Evolutionary conservation across 1,140 invertebrate species (phyloP).

Genomic region (Plectrocnemia conspersa): DNA sequence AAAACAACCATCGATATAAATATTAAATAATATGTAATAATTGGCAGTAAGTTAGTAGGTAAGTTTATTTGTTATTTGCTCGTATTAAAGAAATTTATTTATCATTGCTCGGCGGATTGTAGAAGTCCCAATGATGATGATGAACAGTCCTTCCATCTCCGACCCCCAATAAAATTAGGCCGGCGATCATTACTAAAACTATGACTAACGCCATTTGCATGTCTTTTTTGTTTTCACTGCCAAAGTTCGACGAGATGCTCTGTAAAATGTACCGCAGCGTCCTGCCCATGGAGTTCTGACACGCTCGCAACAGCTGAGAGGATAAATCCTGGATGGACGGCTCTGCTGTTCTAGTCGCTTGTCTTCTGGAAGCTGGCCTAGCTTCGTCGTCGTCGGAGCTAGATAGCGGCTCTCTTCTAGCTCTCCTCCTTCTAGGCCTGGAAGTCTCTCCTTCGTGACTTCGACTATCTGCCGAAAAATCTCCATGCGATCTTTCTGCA

Average conservation of each 20-base stretch:
- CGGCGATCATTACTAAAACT: slow-evolving; percentile 68
- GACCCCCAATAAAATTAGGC: slow-evolving; percentile 65
- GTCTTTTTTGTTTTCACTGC: slow-evolving; percentile 61
- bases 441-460: slow-evolving; percentile 42
- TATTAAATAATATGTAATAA: too few species aligned
- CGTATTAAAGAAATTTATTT: too few species aligned
- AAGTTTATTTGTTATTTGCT: not conserved
- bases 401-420: slow-evolving; percentile 45
- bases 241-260: slow-evolving; percentile 55
- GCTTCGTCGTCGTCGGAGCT: slow-evolving; percentile 51
- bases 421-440: slow-evolving; percentile 42
- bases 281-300: slow-evolving; percentile 58
- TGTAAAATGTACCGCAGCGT: slow-evolving; percentile 62
- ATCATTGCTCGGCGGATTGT: slow-evolving; percentile 63
- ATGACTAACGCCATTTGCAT: slow-evolving; percentile 68
- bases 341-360: slow-evolving; percentile 44
- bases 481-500: slow-evolving; percentile 43
- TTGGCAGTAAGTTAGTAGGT: too few species aligned
- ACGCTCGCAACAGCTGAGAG: slow-evolving; percentile 60
- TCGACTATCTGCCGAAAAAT: slow-evolving; percentile 40
- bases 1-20: too few species aligned
- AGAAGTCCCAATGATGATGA: slow-evolving; percentile 79
- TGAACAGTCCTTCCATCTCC: slow-evolving; percentile 65
- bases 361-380: slow-evolving; percentile 44
- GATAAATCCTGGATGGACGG: slow-evolving; percentile 60